Evolutionary conservation across 2,888 invertebrate genomes (phyloP), one percentile per base, ranked within the genome.

Genomic region (Drosophila nigricruria): DNA sequence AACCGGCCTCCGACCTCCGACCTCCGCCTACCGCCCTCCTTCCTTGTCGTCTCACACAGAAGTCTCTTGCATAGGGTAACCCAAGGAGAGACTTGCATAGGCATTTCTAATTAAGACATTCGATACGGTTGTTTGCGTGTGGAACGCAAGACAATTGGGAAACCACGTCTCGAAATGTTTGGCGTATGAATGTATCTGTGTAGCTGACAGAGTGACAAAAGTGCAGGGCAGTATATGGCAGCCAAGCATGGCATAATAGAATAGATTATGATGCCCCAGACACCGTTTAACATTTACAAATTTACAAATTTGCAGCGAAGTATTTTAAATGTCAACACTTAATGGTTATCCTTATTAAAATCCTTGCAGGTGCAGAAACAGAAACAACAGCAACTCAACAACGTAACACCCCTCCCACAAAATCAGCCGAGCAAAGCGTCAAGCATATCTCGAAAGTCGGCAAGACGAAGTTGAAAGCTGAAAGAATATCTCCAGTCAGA

Each of bases 61-160:
- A 64, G 56, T 63, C 58, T 63, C 69, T 32, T 34, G 20, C 60
- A 70, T 63, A 76, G 62, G 54, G 47, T 54, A 56, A 40, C 50
- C 50, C n/a, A 16, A 50, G 52, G 16, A 25, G n/a, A 53, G n/a
- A 18, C 27, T 47, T 47, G 62, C 67, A 71, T 77, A 72, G 76
- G 77, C 72, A 79, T 91, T 88, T 91, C 91, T 91, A 91, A 91
- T 91, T 91, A 91, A 91, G 92, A 91, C 90, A 91, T 91, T 91
- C 91, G 91, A 91, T 91, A 85, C 74, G 90, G 82, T 56, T 71
- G 87, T 81, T 90, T 89, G 91, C 88, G 90, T 91, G 91, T 86
- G 83, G 81, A 90, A 89, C 85, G 83, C 85, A 77, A 88, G 70
- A 79, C 75, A 73, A 76, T 83, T 82, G 74, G 74, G 73, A 77